Base-by-base conservation (phyloP, 2,797 vertebrate species). In the Cossypha polioptera region DNA sequence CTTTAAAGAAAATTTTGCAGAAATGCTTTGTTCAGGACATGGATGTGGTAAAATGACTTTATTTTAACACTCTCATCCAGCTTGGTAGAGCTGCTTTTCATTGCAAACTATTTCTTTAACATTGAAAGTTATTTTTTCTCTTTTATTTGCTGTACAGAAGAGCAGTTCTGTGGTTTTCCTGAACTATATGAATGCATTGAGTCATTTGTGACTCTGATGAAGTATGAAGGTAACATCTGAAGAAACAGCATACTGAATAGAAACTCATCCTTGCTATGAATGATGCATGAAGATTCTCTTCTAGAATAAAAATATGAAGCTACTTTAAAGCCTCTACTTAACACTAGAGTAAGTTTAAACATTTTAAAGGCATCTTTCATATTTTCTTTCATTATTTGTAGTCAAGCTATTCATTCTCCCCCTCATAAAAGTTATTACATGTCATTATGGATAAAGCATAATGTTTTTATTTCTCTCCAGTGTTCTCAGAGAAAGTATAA, bases 221-320 rank as follows among this genome's bases (percentile, higher is more conserved):
- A 91, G 77, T 96, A 91, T 54, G 66, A 96, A 95, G 61, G 74
- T 74, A 96, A 88, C 81, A 86, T 68, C 36, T 88, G 59, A 94
- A 94, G 66, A 43, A 73, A 68, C 65, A 92, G 31, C 40, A 69
- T n/a, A 50, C 13, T 85, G 81, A 96, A 87, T 33, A 94, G 65
- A 91, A 95, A 95, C 83, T 57, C 48, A 36, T 54, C 21, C 40
- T 84, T 85, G 31, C 21, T 85, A 53, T 94, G 50, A 92, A 95
- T 92, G 86, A 93, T 93, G 33, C 58, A 89, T 88, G 38, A 90
- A 90, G 33, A 38, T 21, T 92, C 47, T 93, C 26, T 84, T 84
- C 68, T 36, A 48, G 19, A 61, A 93, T 54, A 89, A 84, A 90
- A 95, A 94, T 75, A 88, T 25, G 80, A 91, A 95, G 80, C 33